Evolutionary conservation across 2,888 invertebrate species (phyloP).

Genomic region (Polydrusus pterygomalis): DNA sequence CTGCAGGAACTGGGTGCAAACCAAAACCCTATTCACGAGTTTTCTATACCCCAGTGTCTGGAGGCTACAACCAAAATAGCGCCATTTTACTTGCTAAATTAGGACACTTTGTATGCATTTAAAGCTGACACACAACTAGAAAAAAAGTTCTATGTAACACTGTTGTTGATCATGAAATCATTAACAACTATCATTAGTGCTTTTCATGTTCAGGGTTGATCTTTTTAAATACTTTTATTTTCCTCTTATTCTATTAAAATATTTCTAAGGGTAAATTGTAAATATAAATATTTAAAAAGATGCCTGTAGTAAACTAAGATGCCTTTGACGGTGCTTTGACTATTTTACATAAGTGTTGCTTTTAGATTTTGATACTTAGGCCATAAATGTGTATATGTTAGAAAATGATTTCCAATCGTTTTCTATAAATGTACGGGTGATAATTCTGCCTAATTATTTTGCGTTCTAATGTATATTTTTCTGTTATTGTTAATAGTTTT

Average conservation of each 20-base stretch:
- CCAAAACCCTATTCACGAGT: too few relatives aligned
- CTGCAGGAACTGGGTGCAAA: too few relatives aligned
- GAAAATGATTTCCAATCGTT: background rate
- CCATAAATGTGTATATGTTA: conserved; percentile 15
- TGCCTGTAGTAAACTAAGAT: conserved; percentile 28
- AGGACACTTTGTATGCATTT: background rate
- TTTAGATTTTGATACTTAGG: conserved; percentile 24
- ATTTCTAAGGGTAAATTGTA: background rate
- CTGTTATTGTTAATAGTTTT: background rate
- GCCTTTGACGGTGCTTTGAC: conserved; percentile 33
- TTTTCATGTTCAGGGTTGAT: conserved; percentile 23
- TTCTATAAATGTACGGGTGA: background rate
- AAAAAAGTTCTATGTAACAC: background rate
- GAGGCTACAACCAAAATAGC: too few relatives aligned
- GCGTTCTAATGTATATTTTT: background rate
- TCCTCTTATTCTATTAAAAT: too few relatives aligned
- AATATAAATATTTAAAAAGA: conserved; percentile 25
- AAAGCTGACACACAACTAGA: background rate
- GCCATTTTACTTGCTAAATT: too few relatives aligned
- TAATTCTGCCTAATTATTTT: background rate
- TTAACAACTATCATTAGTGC: conserved; percentile 13
- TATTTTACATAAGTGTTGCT: conserved; percentile 31
- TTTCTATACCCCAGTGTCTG: too few relatives aligned
- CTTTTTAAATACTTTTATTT: conserved; percentile 5
- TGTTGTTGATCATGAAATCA: conserved; percentile 16